Conservation (phyloP, 2,888 invertebrate species). For the Xanthorhoe designata region DNA sequence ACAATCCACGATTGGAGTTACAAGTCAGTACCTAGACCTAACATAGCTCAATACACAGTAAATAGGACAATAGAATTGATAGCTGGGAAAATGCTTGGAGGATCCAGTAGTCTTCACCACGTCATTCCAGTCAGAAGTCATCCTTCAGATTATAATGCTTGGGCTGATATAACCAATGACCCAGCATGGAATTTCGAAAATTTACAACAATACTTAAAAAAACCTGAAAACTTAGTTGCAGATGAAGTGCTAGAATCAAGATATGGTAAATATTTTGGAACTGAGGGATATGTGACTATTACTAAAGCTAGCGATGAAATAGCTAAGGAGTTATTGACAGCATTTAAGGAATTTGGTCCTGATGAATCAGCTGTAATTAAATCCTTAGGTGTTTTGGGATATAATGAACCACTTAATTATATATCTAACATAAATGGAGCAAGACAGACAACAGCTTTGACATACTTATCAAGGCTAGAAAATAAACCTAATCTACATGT, state of each 20-base stretch:
- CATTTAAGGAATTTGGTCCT: constrained; percentile 5
- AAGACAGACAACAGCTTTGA: not conserved
- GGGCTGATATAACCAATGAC: not conserved
- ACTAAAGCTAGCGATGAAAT: constrained; percentile 1
- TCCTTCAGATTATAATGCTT: not conserved
- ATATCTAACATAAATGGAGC: not conserved
- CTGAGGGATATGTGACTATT: not conserved
- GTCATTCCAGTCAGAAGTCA: not conserved
- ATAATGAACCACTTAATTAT: not conserved
- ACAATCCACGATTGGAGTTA: not conserved
- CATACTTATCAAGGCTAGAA: not conserved
- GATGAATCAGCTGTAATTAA: not conserved
- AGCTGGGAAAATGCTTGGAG: constrained; percentile 8
- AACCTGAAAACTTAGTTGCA: constrained; percentile 1
- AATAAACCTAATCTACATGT: constrained; percentile 3
- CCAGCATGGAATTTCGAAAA: not conserved
- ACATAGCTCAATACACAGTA: not conserved
- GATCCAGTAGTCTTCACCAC: not conserved
- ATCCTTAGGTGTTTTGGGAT: not conserved
- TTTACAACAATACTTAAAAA: not conserved
- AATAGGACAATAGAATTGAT: not conserved
- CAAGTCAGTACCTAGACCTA: not conserved
- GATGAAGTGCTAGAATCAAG: not conserved
- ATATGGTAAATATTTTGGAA: not conserved
- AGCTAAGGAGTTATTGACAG: not conserved